Percentiles rank a stretch among this genome's conserved stretches.
Evolutionary conservation across 2,888 invertebrate genomes (phyloP).

Genomic region (Latheticus oryzae): DNA sequence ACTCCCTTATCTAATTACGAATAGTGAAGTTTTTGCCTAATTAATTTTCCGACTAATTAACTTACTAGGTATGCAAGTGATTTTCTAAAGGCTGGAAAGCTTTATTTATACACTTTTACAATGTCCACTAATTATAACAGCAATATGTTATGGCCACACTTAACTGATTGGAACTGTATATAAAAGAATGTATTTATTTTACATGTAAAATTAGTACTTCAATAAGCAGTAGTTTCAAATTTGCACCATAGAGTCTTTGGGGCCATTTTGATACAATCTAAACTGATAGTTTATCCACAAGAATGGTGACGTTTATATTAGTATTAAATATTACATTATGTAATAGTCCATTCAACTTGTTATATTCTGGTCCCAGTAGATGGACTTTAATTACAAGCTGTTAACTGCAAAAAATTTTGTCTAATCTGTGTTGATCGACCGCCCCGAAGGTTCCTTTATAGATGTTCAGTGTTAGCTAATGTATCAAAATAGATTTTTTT

Average conservation of each 20-base stretch:
- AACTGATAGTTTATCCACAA: too few relatives aligned
- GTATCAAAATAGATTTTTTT: constrained; percentile 38
- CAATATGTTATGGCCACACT: constrained; percentile 3
- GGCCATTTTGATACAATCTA: background rate
- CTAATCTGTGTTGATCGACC: constrained; percentile 3
- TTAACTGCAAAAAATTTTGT: constrained; percentile 4
- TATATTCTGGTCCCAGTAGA: constrained; percentile 8
- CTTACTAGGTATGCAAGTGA: constrained; percentile 29
- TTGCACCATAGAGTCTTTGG: constrained; percentile 14
- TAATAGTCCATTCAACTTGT: constrained; percentile 13
- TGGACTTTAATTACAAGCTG: background rate
- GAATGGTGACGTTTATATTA: background rate
- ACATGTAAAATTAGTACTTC: too few relatives aligned
- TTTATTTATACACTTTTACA: constrained; percentile 25
- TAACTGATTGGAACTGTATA: constrained; percentile 1
- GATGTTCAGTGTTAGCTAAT: constrained; percentile 53
- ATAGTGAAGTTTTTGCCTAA: constrained; percentile 31
- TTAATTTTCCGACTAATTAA: constrained; percentile 36
- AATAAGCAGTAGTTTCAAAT: too few relatives aligned
- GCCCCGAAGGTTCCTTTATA: constrained; percentile 43
- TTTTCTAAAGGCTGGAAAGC: constrained; percentile 10
- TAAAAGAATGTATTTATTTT: too few relatives aligned
- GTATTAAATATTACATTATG: background rate
- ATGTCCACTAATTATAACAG: constrained; percentile 17
- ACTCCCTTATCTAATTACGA: constrained; percentile 28